Percentiles rank a stretch among this genome's conserved stretches.
phyloP scores from a whole-genome alignment of 2,113 vertebrate genomes.

The Aplodontia rufa region DNA sequence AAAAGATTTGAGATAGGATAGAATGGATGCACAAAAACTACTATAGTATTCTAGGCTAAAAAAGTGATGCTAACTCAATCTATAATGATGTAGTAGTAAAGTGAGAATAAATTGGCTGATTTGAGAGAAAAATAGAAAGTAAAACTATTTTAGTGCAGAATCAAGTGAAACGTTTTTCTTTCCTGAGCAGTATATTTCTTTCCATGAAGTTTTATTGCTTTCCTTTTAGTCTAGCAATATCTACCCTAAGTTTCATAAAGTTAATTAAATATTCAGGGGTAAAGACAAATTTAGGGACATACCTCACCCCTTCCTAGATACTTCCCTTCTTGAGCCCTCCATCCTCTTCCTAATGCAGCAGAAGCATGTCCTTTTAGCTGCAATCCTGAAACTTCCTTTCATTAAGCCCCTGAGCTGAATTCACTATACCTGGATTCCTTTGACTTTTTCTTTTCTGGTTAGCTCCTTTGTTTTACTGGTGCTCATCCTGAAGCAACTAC shows the following conservation, averaged over 20 bases:
- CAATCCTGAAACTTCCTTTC: slow-evolving; percentile 13
- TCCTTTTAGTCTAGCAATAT: slow-evolving; percentile 2
- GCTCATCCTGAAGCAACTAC: slow-evolving; percentile 13
- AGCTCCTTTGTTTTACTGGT: background rate
- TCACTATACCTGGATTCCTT: background rate
- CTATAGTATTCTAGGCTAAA: background rate
- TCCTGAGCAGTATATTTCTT: background rate
- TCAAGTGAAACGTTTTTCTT: slow-evolving; percentile 3
- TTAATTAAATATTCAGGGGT: background rate
- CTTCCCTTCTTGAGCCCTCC: background rate
- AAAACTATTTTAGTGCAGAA: slow-evolving; percentile 25
- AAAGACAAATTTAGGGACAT: background rate
- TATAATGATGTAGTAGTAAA: background rate
- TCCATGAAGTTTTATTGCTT: background rate
- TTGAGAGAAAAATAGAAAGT: background rate
- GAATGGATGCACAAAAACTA: slow-evolving; percentile 25
- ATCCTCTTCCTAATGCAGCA: background rate
- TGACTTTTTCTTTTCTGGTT: slow-evolving; percentile 36
- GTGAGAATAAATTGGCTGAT: background rate
- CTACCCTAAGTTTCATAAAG: background rate
- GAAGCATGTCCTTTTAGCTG: background rate
- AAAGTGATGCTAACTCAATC: background rate
- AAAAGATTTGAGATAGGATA: background rate
- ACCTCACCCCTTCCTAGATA: background rate
- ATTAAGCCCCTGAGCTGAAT: background rate